A percentile compares a stretch with the other conserved stretches of the same genome.
These are phyloP conservation scores for Acrossocheilus wenchowensis DNA, from an alignment of 2,797 vertebrate genomes.

Conservation along the genomic window DNA sequence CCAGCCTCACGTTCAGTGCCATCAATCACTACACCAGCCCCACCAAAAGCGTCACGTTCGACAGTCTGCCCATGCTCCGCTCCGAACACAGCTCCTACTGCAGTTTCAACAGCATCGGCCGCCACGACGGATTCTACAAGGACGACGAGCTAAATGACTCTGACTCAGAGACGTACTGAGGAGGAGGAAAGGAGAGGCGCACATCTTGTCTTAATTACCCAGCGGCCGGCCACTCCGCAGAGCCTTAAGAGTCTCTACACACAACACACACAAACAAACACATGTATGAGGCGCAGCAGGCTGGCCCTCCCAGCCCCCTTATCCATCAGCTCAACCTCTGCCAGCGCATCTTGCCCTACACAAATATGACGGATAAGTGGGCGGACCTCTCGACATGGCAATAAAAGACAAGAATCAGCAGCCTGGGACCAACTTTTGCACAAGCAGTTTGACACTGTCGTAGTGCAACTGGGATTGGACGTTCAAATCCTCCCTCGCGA, in stretches of 20 bases:
- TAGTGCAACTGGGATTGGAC: constrained; percentile 12
- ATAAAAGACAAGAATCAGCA: constrained; percentile 49
- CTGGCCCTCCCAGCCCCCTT: constrained; percentile 60
- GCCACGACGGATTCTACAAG: constrained; percentile 90
- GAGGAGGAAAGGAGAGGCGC: constrained; percentile 17
- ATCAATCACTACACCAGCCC: constrained; percentile 95
- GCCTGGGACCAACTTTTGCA: constrained; percentile 85
- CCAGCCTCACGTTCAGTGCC: constrained; percentile 90
- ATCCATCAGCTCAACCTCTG: constrained; percentile 67
- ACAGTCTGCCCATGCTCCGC: constrained; percentile 89
- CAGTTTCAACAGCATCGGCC: constrained; percentile 95
- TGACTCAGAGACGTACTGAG: constrained; percentile 96
- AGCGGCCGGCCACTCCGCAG: constrained; percentile 52
- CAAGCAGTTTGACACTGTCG: constrained; percentile 46
- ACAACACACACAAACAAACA: constrained; percentile 51
- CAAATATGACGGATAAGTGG: constrained; percentile 53
- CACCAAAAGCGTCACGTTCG: constrained; percentile 93
- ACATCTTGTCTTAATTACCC: constrained; percentile 53
- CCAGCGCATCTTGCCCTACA: constrained; percentile 79
- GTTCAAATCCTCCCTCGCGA: constrained; percentile 29
- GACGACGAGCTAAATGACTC: constrained; percentile 97
- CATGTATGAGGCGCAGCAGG: constrained; percentile 65
- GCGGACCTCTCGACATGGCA: constrained; percentile 43
- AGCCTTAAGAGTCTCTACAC: constrained; percentile 54
- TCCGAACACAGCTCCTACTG: constrained; percentile 92